A percentile compares a stretch with the other conserved stretches of the same genome.
Evolutionary conservation across 2,797 vertebrate genomes (phyloP).

Genomic region (Brachyalestes nurse): DNA sequence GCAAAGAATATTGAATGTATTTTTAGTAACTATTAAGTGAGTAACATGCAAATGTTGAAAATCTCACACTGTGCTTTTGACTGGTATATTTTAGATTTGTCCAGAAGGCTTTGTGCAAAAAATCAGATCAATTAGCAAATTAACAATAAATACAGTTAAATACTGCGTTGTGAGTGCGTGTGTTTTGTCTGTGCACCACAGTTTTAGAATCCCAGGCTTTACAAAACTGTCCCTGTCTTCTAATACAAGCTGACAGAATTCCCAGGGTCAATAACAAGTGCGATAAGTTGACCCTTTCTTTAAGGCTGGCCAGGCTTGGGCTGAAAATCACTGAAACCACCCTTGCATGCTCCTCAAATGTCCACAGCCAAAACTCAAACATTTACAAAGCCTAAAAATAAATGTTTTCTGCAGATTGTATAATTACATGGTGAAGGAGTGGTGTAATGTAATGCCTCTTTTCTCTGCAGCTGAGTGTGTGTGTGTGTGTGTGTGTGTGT

Average conservation of each 20-base stretch:
- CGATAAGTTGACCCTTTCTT: neutral
- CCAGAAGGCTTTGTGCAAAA: too few species aligned
- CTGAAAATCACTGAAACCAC: neutral
- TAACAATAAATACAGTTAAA: too few species aligned
- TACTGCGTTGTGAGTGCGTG: too few species aligned
- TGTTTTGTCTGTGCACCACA: too few species aligned
- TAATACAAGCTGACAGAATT: neutral
- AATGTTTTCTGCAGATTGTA: constrained; percentile 49
- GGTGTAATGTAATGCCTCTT: constrained; percentile 72
- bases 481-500: constrained; percentile 73
- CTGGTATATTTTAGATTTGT: too few species aligned
- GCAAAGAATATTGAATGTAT: too few species aligned
- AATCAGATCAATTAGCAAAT: too few species aligned
- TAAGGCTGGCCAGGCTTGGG: neutral
- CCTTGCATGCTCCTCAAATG: neutral
- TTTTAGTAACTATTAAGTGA: too few species aligned
- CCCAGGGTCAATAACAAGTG: neutral
- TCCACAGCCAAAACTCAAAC: constrained; percentile 67
- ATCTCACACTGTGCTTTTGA: too few species aligned
- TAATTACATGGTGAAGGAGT: constrained; percentile 51
- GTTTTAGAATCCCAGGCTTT: too few species aligned
- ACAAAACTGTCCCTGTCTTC: too few species aligned
- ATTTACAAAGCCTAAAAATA: constrained; percentile 82
- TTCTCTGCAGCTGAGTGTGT: constrained; percentile 32
- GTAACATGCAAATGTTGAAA: too few species aligned